phyloP scores from a whole-genome alignment of 2,797 vertebrate species.

The Momotus momota region DNA sequence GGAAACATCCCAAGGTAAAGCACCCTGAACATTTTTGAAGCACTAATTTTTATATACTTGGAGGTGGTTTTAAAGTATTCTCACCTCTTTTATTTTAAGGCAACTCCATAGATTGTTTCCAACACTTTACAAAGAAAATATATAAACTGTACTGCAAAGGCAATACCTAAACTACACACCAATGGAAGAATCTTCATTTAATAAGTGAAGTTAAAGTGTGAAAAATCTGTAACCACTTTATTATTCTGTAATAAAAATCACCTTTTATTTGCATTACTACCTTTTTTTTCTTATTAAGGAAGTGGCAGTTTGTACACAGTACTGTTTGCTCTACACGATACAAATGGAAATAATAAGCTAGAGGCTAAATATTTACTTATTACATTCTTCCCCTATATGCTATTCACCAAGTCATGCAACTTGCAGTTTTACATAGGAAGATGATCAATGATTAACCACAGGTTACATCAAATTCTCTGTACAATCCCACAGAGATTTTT shows the following conservation, averaged over 20 bases:
- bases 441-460: conserved; percentile 65
- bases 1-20: background rate
- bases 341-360: conserved; percentile 35
- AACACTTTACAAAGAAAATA: background rate
- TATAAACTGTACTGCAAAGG: background rate
- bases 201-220: background rate
- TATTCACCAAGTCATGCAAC: conserved; percentile 8
- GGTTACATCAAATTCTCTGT: background rate
- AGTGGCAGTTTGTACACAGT: conserved; percentile 25
- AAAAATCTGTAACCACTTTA: background rate
- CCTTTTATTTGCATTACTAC: conserved; percentile 2
- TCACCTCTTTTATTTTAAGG: background rate
- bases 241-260: background rate
- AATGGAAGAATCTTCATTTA: background rate
- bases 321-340: conserved; percentile 18
- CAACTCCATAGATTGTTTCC: background rate
- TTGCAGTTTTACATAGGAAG: conserved; percentile 17
- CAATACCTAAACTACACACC: background rate
- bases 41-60: background rate
- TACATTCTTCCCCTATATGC: conserved; percentile 57
- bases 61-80: background rate
- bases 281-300: conserved; percentile 32
- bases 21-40: background rate
- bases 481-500: background rate
- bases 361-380: conserved; percentile 64